Percentiles rank a stretch among this genome's conserved stretches.
Evolutionary conservation across 2,888 invertebrate species (phyloP).

Genomic region (Leptarthrus brevirostris): DNA sequence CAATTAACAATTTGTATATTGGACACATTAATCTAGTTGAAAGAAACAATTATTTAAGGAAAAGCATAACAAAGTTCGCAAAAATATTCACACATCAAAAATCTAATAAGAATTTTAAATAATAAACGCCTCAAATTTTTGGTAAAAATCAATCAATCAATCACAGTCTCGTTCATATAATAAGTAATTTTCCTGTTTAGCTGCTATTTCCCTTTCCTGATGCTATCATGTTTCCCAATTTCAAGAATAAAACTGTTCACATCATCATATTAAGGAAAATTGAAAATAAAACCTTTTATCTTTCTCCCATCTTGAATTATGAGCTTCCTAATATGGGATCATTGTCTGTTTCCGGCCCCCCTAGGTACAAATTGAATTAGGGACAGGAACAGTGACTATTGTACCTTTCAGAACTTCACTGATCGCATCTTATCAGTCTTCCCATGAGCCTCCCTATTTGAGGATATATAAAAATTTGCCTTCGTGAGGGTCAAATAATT

Average conservation of each 20-base stretch:
- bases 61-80: no score
- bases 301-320: conserved; percentile 36
- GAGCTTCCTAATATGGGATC: conserved; percentile 11
- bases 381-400: background rate
- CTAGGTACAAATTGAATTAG: conserved; percentile 33
- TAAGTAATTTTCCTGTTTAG: no score
- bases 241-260: background rate
- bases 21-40: no score
- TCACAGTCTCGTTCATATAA: no score
- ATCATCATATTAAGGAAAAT: conserved; percentile 42
- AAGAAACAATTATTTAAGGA: no score
- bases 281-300: conserved; percentile 44
- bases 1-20: no score
- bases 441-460: conserved; percentile 51
- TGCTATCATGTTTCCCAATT: background rate
- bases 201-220: background rate
- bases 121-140: no score
- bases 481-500: conserved; percentile 11
- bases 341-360: conserved; percentile 6
- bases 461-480: conserved; percentile 11
- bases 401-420: conserved; percentile 33
- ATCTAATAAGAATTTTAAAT: no score
- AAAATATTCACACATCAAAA: no score
- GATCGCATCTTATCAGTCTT: conserved; percentile 51
- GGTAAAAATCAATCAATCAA: no score